Base-by-base conservation (phyloP, 2,888 invertebrate species). In the Chrysomela aeneicollis region DNA sequence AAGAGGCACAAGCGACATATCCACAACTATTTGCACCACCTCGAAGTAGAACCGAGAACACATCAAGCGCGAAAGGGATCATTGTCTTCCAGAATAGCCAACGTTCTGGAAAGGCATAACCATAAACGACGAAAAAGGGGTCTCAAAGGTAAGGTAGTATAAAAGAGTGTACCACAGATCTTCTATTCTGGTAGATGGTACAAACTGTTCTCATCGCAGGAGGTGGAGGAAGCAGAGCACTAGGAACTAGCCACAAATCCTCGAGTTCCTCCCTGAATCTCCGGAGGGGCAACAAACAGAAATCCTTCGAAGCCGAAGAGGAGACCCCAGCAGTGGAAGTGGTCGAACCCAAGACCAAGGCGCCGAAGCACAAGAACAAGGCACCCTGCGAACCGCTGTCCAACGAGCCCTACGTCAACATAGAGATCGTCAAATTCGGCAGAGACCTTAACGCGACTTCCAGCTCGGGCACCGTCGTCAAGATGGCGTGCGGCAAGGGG, bases 401-500 rank as follows among this genome's bases (percentile, higher is more conserved):
- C 2, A 87, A 87, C 52, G 89, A 90, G 70, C 87, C 88, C 0
- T 89, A 87, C 71, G 86, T 90, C 21, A 88, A 88, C 70, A 86
- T 92, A 12, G 91, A 91, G 69, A 86, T 92, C 47, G 85, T 93
- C 1, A 89, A 91, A 71, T 86, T 86, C 62, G 92, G 92, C 18
- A 85, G 89, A 37, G 90, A 90, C 75, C 88, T 89, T 1, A 91
- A 90, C 61, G 87, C 88, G 12, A 88, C 89, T 5, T 92, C 88
- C 78, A 90, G 92, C 68, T 88, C 91, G 55, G 94, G 94, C 0
- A 91, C 92, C 0, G 87, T 92, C 52, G 87, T 94, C 0, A 86
- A 89, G 72, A 87, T 93, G 37, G 89, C 90, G 0, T 94, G 94
- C 78, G 89, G 89, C 0, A 89, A 90, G 70, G 93, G 93, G 2